phyloP scores from a whole-genome alignment of 1,140 invertebrate species.

The Drosophila azteca region DNA sequence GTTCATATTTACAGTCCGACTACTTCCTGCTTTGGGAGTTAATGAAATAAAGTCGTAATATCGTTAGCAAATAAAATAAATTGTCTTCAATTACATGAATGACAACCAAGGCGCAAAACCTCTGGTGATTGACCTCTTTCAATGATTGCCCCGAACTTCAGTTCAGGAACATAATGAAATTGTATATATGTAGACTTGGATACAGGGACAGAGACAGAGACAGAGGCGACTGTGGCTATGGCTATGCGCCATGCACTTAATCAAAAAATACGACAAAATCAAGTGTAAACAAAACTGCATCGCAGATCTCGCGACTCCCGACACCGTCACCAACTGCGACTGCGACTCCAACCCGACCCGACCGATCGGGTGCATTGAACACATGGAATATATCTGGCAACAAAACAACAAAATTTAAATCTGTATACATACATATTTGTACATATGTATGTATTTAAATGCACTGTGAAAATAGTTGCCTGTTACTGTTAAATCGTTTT shows the following conservation, averaged over 20 bases:
- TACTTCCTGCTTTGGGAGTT: constrained; percentile 61
- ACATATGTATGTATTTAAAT: constrained; percentile 6
- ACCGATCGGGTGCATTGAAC: constrained; percentile 68
- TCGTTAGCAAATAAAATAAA: constrained; percentile 81
- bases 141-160: constrained; percentile 65
- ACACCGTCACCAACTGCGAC: constrained; percentile 2
- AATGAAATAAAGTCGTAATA: constrained; percentile 79
- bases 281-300: constrained; percentile 79
- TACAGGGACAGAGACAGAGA: too few species aligned
- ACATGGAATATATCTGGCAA: constrained; percentile 55
- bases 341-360: constrained; percentile 18
- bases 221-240: too few species aligned
- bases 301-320: constrained; percentile 61
- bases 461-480: constrained; percentile 53
- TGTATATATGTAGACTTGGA: constrained; percentile 24
- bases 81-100: constrained; percentile 74
- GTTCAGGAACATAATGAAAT: constrained; percentile 33
- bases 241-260: constrained; percentile 72
- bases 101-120: constrained; percentile 67
- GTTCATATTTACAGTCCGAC: constrained; percentile 1
- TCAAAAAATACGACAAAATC: constrained; percentile 80
- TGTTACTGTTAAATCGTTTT: too few species aligned
- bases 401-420: constrained; percentile 72
- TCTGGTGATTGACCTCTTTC: constrained; percentile 78
- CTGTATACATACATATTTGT: constrained; percentile 2